Evolutionary conservation across 1,140 invertebrate genomes (phyloP).

Genomic region (Armadillidium nasatum): DNA sequence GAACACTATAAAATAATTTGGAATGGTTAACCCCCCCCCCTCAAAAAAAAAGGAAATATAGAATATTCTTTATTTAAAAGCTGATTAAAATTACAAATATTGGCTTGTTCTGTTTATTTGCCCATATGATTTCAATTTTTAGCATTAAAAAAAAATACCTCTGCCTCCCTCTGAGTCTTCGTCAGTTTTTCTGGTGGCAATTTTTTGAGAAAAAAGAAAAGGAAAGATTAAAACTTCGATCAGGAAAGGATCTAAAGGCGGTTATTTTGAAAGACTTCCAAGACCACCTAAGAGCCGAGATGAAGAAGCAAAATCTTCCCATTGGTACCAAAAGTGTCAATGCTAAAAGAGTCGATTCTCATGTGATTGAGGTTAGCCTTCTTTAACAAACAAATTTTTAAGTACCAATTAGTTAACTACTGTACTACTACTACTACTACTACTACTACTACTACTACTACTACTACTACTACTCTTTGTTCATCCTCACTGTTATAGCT

Average conservation of each 20-base stretch:
- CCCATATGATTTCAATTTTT: too few species aligned
- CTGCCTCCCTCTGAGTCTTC: not conserved
- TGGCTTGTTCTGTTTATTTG: too few species aligned
- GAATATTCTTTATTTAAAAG: too few species aligned
- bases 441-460: not conserved
- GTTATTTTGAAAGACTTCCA: constrained; percentile 34
- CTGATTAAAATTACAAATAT: too few species aligned
- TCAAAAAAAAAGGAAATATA: too few species aligned
- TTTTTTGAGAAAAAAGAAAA: constrained; percentile 2
- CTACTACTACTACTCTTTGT: too few species aligned
- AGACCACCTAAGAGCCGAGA: constrained; percentile 35
- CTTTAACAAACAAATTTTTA: not conserved
- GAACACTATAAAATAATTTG: too few species aligned
- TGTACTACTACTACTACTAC: not conserved
- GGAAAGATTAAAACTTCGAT: constrained; percentile 20
- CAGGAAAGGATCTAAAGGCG: not conserved
- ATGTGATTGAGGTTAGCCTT: constrained; percentile 42
- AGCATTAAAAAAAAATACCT: not conserved
- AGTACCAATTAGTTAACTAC: too few species aligned
- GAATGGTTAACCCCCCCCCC: too few species aligned
- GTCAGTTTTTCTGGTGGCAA: not conserved
- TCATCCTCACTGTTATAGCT: not conserved
- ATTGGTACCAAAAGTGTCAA: constrained; percentile 35
- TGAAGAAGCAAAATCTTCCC: constrained; percentile 38
- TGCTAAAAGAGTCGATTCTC: constrained; percentile 37